These are phyloP conservation scores for Ceratotherium simum DNA, from an alignment of 2,113 vertebrate genomes.

Conservation along the genomic window DNA sequence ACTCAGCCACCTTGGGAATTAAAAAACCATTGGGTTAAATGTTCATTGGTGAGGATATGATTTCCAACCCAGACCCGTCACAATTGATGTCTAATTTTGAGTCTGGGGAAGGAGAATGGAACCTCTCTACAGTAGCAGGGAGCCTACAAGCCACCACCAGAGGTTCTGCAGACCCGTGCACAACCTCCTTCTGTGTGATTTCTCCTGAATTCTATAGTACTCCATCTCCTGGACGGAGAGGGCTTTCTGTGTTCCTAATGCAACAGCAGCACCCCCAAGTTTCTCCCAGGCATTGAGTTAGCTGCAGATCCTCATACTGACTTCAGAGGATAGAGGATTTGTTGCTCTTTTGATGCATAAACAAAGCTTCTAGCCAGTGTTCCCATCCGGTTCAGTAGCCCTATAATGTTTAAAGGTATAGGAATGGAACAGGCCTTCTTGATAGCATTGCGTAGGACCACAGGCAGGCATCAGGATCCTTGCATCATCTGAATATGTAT, in stretches of 20 bases:
- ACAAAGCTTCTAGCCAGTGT: neutral
- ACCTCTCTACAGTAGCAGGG: neutral
- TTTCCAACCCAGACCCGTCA: neutral
- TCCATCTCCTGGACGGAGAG: neutral
- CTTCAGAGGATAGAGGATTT: neutral
- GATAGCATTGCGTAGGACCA: neutral
- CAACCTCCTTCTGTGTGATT: neutral
- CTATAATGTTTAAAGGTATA: neutral
- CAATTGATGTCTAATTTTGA: neutral
- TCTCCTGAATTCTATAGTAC: neutral
- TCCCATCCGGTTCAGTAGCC: neutral
- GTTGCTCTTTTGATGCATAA: neutral
- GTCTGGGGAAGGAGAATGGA: neutral
- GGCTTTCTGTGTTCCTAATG: neutral
- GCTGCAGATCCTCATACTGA: neutral
- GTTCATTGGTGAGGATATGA: neutral
- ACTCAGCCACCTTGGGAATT: neutral
- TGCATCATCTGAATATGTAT: neutral
- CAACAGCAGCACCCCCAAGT: neutral
- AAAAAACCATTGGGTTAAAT: neutral
- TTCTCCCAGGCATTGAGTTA: neutral
- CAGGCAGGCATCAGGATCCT: neutral
- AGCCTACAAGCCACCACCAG: neutral
- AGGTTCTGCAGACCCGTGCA: neutral
- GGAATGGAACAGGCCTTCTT: neutral